Base-by-base conservation (phyloP, 1,140 invertebrate genomes). In the Venturia canescens region DNA sequence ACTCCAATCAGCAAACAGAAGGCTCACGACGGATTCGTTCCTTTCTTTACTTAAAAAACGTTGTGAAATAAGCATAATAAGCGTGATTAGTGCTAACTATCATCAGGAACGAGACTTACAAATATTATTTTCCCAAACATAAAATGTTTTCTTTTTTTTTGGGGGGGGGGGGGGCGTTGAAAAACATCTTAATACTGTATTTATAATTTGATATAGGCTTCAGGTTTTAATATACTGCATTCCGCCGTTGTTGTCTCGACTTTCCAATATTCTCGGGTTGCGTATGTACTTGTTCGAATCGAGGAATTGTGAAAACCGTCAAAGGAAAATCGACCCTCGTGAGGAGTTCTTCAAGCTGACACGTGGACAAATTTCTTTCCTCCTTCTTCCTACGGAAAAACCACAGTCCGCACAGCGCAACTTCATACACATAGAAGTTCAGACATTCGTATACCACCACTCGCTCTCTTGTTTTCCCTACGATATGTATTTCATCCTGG, bases 281-380 rank as follows among this genome's bases (percentile, higher is more conserved):
- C 57, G 57, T 26, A 26, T 63, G 57, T 63, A 26, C 21, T 31
- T 31, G 11, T 13, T 29, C 26, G 4, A 11, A 29, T 29, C 66
- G 27, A 69, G 15, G 66, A 26, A 23, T 69, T 31, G 26, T 15
- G 29, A 69, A 69, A 69, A 69, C 66, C 34, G 69, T 71, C 69
- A 71, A 71, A 71, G 69, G 34, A 71, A 71, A 71, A 29, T 69
- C 34, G 57, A n/a, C 57, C 57, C 21, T 26, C 31, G 18, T 34
- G 69, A 71, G 29, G 50, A 74, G 71, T 74, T 27, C 26, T 44
- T 23, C 71, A 74, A 74, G 71, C 71, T 74, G 71, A 74, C 71
- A 74, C 44, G 71, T 26, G 57, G 13, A n/a, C 13, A 53, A 63
- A 23, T n/a, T 16, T n/a, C 21, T 21, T 63, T 26, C 23, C 57